Evolutionary conservation across 1,140 invertebrate species (phyloP).

Genomic region (Bombus confusus): DNA sequence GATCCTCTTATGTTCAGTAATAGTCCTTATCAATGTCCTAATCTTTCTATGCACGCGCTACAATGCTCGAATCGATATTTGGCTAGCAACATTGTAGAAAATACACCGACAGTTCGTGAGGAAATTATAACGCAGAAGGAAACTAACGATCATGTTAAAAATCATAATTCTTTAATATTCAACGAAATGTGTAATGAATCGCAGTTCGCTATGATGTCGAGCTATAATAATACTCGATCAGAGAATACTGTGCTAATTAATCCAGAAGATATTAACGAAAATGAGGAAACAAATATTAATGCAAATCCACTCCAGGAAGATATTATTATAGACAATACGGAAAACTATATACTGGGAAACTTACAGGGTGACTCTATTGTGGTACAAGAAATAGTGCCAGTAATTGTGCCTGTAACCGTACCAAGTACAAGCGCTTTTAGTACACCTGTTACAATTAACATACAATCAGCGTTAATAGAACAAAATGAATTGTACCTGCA

Average conservation of each 20-base stretch:
- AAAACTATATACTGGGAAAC: neutral
- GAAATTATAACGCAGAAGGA: neutral
- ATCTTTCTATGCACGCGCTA: neutral
- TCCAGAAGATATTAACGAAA: neutral
- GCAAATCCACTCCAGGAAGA: neutral
- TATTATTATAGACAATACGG: neutral
- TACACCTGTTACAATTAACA: neutral
- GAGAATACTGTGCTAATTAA: neutral
- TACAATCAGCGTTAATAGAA: neutral
- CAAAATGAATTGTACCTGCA: too few species aligned
- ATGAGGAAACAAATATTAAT: neutral
- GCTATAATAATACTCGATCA: neutral
- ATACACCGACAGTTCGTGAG: neutral
- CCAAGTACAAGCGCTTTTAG: neutral
- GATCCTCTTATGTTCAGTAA: slow-evolving; percentile 45
- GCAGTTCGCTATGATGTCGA: neutral
- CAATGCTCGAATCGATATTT: slow-evolving; percentile 53
- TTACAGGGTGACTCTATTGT: neutral
- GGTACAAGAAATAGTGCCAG: neutral
- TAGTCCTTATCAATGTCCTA: slow-evolving; percentile 24
- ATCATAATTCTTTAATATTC: neutral
- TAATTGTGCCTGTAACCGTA: slow-evolving; percentile 16
- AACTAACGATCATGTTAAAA: neutral
- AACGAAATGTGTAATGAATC: neutral
- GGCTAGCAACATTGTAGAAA: slow-evolving; percentile 24